These are phyloP conservation scores for Nothocercus julius DNA, from an alignment of 2,113 vertebrate species.

Conservation along the genomic window DNA sequence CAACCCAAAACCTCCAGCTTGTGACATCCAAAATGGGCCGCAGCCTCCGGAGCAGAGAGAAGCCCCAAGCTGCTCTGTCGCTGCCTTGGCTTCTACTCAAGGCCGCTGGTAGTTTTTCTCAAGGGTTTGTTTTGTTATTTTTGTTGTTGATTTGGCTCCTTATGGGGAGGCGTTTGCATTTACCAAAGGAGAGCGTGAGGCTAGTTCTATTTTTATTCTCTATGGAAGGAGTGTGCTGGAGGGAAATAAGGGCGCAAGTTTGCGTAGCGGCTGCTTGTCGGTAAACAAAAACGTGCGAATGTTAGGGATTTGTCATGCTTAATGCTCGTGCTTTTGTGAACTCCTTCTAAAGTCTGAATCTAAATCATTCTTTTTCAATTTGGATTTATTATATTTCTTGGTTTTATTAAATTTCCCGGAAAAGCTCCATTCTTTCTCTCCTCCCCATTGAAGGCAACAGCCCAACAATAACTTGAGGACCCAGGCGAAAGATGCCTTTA, in stretches of 20 bases:
- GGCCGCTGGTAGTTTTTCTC: background rate
- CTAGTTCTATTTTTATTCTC: background rate
- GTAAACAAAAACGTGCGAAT: background rate
- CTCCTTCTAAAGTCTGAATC: background rate
- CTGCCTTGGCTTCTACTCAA: background rate
- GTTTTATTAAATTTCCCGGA: background rate
- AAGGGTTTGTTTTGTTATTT: background rate
- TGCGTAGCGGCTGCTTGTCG: background rate
- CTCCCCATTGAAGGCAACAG: background rate
- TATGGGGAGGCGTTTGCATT: background rate
- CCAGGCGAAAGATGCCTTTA: background rate
- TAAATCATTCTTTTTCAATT: background rate
- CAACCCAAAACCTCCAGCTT: background rate
- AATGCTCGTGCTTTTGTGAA: background rate
- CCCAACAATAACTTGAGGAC: background rate
- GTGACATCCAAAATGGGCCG: background rate
- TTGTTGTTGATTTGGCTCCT: background rate
- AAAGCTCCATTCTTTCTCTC: background rate
- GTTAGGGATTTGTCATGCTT: background rate
- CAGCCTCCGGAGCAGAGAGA: background rate
- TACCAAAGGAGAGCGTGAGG: background rate
- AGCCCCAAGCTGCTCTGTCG: rapidly evolving
- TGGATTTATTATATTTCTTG: background rate
- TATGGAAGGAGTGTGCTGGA: background rate
- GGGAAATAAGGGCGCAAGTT: background rate